Base-by-base conservation (phyloP, 2,113 vertebrate genomes). In the Seriola dumerili region DNA sequence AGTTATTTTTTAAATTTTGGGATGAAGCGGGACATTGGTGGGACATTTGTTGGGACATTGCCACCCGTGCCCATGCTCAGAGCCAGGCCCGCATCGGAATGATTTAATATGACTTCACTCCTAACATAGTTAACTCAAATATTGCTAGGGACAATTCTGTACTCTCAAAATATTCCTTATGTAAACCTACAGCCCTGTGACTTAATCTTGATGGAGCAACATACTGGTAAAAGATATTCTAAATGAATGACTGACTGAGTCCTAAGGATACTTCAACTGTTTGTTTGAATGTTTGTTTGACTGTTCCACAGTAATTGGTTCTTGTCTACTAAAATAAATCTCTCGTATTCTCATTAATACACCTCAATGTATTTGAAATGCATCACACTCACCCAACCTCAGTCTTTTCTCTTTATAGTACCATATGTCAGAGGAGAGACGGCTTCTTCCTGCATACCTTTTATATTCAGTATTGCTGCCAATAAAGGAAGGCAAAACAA, bases 401-500 rank as follows among this genome's bases (percentile, higher is more conserved):
- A 36, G 36, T 66, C 57, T 61, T 44, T 25, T 6, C 48, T 72
- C 46, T 76, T 64, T 57, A 68, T 32, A 52, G 36, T 14, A 4
- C 71, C 76, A 76, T 64, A 66, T 82, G 78, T 76, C 46, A 58
- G 48, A 76, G 29, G 21, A 76, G 40, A 46, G 40, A 34, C 7
- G 46, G 13, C 58, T 72, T 77, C 67, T 29, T 63, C 34, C 32
- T 7, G 55, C 64, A 74, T 74, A 61, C 38, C 46, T 59, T 72
- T 54, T 46, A 50, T 65, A 46, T 82, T 72, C 25, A 50, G 62
- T 34, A 11, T 55, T 59, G 62, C 65, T 79, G 19, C 42, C 67
- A 63, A 77, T 65, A 81, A 74, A 54, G 44, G 17, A 76, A 77
- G 63, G 70, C 73, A 66, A 89, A 81, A 88, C 80, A 71, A 85